Base-by-base conservation (phyloP, 1,140 invertebrate genomes). In the Oreohelix idahoensis region DNA sequence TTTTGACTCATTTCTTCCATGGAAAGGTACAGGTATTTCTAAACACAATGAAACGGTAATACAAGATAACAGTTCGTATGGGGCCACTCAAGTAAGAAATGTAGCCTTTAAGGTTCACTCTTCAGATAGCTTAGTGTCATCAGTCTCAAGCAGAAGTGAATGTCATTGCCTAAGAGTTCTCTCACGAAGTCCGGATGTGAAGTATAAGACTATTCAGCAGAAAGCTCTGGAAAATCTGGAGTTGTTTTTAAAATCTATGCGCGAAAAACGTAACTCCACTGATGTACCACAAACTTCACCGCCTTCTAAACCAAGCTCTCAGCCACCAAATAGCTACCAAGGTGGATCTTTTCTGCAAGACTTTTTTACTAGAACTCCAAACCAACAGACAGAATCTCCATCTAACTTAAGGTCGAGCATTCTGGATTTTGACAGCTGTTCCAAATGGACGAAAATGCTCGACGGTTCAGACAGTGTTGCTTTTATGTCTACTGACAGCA, bases 211-310 rank as follows among this genome's bases (percentile, higher is more conserved):
- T 26, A 76, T 76, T 76, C 74, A 76, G 13, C 74, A 76, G 29
- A 76, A 76, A 76, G 74, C 74, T 4, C 1, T 35, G 39, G 74
- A 76, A 53, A 76, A 76, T 51, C 74, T 76, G 29, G 74, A 76
- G 29, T 29, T 76, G 45, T 76, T 76, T 35, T 4, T 76, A 23
- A 76, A 51, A 32, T 76, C 74, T 0, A 49, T 35, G 39, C 29
- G 29, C 20, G n/a, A 51, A 17, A 29, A 13, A 5, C 29, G 29
- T 66, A 0, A 4, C 63, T 66, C 63, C 1, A 23, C 10, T 8
- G 23, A 4, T 32, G 17, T 11, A 35, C 8, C 63, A 2, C 23
- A 11, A 32, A 32, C 29, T 8, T 66, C 63, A 66, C 63, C 63
- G n/a, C 63, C 63, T 8, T 32, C 2, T n/a, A 66, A 66, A 32